These are phyloP conservation scores for Leptinotarsa peninsularis DNA, from an alignment of 2,888 invertebrate species.

Conservation along the genomic window DNA sequence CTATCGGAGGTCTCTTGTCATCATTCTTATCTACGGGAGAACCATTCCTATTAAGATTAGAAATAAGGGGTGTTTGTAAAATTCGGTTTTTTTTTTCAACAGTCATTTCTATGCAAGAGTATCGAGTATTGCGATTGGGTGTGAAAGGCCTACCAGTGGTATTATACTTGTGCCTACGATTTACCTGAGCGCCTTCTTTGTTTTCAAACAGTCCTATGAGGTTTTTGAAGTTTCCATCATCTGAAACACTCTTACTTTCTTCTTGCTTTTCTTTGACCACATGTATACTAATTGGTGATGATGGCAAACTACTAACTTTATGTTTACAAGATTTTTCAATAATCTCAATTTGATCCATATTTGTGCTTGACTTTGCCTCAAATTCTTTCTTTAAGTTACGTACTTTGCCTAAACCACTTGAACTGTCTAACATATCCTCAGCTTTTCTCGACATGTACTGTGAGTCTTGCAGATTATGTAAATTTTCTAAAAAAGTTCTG, in stretches of 20 bases:
- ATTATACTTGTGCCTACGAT: constrained; percentile 50
- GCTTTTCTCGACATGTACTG: constrained; percentile 60
- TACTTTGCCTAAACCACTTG: constrained; percentile 76
- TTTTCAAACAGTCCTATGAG: constrained; percentile 82
- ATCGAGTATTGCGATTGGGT: constrained; percentile 52
- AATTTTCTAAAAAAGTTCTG: constrained; percentile 68
- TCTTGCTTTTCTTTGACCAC: constrained; percentile 58
- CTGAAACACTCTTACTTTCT: constrained; percentile 57
- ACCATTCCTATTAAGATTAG: constrained; percentile 53
- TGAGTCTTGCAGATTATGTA: constrained; percentile 59
- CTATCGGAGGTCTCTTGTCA: constrained; percentile 64
- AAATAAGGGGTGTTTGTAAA: constrained; percentile 55
- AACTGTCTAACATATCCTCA: constrained; percentile 60
- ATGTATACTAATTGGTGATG: constrained; percentile 75
- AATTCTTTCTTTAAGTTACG: constrained; percentile 89
- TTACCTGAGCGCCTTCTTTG: constrained; percentile 54
- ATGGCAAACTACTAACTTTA: constrained; percentile 71
- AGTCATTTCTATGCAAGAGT: constrained; percentile 63
- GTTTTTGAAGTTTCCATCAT: constrained; percentile 79
- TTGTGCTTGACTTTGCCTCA: constrained; percentile 77
- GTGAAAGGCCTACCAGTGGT: constrained; percentile 42
- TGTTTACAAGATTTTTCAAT: constrained; percentile 47
- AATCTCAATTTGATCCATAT: constrained; percentile 49
- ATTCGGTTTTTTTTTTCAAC: constrained; percentile 49
- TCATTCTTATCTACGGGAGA: constrained; percentile 53